Evolutionary conservation across 2,797 vertebrate species (phyloP), one percentile per base, ranked within the genome.

Genomic region (Petrocephalus schoutedeni): DNA sequence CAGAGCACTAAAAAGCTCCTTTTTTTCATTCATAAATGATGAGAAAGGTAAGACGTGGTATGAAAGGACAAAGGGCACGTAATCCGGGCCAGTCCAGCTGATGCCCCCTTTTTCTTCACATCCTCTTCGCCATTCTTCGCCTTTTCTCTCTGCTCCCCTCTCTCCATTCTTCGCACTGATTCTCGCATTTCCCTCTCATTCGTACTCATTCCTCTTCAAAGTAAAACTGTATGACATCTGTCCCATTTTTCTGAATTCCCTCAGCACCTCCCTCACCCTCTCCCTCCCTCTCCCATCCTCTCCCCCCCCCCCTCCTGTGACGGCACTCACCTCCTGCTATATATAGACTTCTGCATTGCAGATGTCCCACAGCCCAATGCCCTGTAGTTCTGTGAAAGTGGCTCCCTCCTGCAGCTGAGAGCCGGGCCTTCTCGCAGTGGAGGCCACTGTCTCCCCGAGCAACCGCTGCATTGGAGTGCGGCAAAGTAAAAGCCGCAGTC

Each of bases 261-360:
- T 84, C 51, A 23, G 45, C 51, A 54, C 54, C 53, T 77, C 14
- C 85, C 59, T 59, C 7, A 28, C 54, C 53, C 2, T 80, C 84
- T 86, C 1, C 36, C 61, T 51, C 57, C 80, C 85, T 12, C 64
- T 51, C 7, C 41, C 59, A 19, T n/a, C 21, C 58, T 80, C 41
- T 58, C 85, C 12, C 23, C 59, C 54, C 74, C 54, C 88, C 89
- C 71, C 64, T 71, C 88, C 28, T 49, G 41, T 85, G 86, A 77
- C 88, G 83, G 83, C 89, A 56, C 91, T 92, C 90, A 93, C 93
- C 93, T 86, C 89, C 88, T 90, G 92, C 92, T 94, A 95, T 93
- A 92, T 89, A 91, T 95, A 94, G 92, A 93, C 91, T 95, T 93
- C 93, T 94, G 92, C 94, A 95, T 94, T 94, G 94, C 95, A 94